These are phyloP conservation scores for Drosophila engyochracea DNA, from an alignment of 2,888 invertebrate species.

Conservation along the genomic window DNA sequence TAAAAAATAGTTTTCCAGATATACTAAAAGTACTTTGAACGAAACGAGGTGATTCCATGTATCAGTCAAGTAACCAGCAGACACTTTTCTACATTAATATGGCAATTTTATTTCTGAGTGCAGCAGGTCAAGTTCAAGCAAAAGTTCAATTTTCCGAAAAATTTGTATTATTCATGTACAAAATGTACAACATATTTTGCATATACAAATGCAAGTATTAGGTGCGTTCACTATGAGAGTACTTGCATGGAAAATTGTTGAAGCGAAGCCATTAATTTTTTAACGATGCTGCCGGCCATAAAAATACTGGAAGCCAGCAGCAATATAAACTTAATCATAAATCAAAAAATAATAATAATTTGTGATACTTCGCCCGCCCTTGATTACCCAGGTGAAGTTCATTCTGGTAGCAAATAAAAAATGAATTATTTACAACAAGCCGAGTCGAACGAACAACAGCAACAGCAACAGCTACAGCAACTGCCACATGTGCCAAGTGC, in stretches of 20 bases:
- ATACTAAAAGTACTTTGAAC: background rate
- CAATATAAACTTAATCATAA: constrained; percentile 44
- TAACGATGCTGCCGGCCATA: constrained; percentile 29
- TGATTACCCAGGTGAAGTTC: constrained; percentile 55
- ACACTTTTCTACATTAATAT: background rate
- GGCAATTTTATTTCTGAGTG: background rate
- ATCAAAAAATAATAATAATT: constrained; percentile 55
- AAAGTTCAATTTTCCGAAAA: background rate
- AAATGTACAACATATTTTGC: background rate
- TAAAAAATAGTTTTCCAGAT: background rate
- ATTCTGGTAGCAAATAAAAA: constrained; percentile 54
- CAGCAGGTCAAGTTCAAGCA: background rate
- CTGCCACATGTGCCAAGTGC: constrained; percentile 19
- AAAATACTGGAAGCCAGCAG: constrained; percentile 30
- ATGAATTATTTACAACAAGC: constrained; percentile 55
- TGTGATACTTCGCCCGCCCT: constrained; percentile 31
- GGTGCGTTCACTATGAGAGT: background rate
- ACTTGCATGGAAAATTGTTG: background rate
- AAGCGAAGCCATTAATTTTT: constrained; percentile 39
- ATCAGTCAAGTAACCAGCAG: background rate
- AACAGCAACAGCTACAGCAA: constrained; percentile 8
- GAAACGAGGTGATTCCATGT: background rate
- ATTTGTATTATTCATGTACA: background rate
- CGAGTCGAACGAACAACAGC: constrained; percentile 10
- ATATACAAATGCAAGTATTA: background rate